Conservation (phyloP, 2,888 invertebrate species). For the Patella depressa region DNA sequence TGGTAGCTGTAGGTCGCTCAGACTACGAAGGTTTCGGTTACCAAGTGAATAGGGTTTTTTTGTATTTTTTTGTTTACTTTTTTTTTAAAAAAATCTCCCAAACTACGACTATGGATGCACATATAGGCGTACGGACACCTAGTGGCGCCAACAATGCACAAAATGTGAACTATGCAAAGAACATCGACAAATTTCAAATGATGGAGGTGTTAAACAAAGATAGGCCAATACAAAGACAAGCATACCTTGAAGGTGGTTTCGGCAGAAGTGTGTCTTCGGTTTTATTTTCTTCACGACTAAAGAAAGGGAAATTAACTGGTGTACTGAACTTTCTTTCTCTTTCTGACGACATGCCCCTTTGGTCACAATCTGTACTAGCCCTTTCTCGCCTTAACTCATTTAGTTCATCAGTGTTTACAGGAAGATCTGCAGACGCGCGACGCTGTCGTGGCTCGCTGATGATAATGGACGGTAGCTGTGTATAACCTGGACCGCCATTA, state of each 20-base stretch:
- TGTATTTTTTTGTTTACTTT: too few species aligned
- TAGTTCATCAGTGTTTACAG: neutral
- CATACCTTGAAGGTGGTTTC: slow-evolving; percentile 14
- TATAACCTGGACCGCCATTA: slow-evolving; percentile 19
- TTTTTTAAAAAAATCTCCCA: neutral
- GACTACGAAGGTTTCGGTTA: slow-evolving; percentile 25
- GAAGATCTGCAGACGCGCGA: slow-evolving; percentile 19
- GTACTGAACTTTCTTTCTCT: slow-evolving; percentile 36
- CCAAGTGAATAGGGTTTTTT: slow-evolving; percentile 7
- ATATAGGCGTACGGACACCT: neutral
- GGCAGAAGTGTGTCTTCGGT: slow-evolving; percentile 5
- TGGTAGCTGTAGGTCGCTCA: slow-evolving; percentile 17
- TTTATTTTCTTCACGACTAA: slow-evolving; percentile 9
- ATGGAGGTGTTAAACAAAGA: neutral
- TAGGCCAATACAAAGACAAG: neutral
- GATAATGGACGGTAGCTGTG: slow-evolving; percentile 10
- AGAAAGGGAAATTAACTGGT: slow-evolving; percentile 26
- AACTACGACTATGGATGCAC: neutral
- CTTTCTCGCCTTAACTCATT: slow-evolving; percentile 18
- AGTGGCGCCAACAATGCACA: neutral
- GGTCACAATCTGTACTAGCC: slow-evolving; percentile 32
- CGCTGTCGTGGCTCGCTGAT: slow-evolving; percentile 12
- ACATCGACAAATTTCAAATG: neutral
- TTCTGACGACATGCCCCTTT: slow-evolving; percentile 20
- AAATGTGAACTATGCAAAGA: slow-evolving; percentile 6